phyloP scores from a whole-genome alignment of 2,888 invertebrate species.

The Catocala nupta region DNA sequence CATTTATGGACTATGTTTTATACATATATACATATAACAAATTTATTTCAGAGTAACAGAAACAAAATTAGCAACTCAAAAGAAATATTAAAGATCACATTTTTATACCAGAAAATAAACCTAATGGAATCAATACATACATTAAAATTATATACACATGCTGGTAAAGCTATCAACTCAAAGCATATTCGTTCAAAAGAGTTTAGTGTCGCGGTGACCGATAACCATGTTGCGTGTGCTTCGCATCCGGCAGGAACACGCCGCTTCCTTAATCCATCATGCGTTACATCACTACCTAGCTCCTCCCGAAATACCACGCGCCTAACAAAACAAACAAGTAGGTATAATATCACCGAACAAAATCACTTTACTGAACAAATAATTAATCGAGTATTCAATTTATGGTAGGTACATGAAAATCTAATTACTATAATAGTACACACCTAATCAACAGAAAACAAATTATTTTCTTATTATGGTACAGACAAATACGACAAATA shows the following conservation, averaged over 20 bases:
- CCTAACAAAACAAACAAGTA: constrained; percentile 31
- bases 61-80: too few relatives aligned
- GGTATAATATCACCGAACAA: constrained; percentile 2
- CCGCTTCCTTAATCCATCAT: constrained; percentile 53
- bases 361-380: constrained; percentile 11
- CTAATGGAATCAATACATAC: too few relatives aligned
- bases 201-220: constrained; percentile 31
- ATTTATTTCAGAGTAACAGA: too few relatives aligned
- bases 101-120: too few relatives aligned
- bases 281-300: constrained; percentile 47
- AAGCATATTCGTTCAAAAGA: constrained; percentile 12
- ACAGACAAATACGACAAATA: neutral
- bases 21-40: too few relatives aligned
- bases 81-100: too few relatives aligned
- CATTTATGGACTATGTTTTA: too few relatives aligned
- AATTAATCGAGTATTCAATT: neutral
- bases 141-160: too few relatives aligned
- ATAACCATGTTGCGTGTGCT: constrained; percentile 47
- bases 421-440: neutral
- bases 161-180: too few relatives aligned
- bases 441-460: neutral
- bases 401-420: too few relatives aligned
- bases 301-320: constrained; percentile 35
- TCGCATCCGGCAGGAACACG: constrained; percentile 59
- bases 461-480: neutral